These are phyloP conservation scores for Acanthurus tractus DNA, from an alignment of 2,797 vertebrate species.

Conservation along the genomic window DNA sequence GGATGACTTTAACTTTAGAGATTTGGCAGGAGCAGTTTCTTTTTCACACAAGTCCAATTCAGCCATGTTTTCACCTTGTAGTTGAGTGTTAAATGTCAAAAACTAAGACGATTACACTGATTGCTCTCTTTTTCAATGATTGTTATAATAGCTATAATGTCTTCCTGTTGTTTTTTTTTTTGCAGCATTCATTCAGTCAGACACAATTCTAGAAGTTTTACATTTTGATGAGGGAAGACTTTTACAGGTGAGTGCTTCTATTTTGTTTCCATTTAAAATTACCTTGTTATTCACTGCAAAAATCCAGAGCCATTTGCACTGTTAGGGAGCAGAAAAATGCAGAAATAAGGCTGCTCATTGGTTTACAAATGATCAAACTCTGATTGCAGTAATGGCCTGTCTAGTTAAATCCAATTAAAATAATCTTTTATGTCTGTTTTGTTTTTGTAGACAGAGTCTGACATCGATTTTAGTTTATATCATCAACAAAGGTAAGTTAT, in stretches of 20 bases:
- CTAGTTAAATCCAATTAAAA: not conserved
- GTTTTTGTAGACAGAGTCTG: slow-evolving; percentile 91
- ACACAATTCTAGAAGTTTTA: slow-evolving; percentile 98
- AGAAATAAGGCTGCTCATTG: too few relatives aligned
- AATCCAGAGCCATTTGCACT: too few relatives aligned
- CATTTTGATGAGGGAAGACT: slow-evolving; percentile 96
- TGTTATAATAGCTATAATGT: not conserved
- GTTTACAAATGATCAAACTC: not conserved
- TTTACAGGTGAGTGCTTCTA: slow-evolving; percentile 89
- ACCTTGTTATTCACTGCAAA: too few relatives aligned
- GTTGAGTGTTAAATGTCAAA: not conserved
- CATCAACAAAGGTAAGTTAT: slow-evolving; percentile 94
- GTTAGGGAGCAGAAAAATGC: too few relatives aligned
- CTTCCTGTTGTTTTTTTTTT: slow-evolving; percentile 53
- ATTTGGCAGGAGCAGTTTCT: not conserved
- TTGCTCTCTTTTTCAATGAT: not conserved
- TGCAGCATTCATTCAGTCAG: slow-evolving; percentile 97
- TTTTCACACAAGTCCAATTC: not conserved
- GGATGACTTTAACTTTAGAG: not conserved
- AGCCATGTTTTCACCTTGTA: not conserved
- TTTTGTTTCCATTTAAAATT: too few relatives aligned
- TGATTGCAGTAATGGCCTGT: not conserved
- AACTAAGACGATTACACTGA: not conserved
- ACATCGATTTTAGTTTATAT: slow-evolving; percentile 96
- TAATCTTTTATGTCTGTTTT: slow-evolving; percentile 24